Conservation (phyloP, 2,888 invertebrate species). For the Tupiocoris notatus region DNA sequence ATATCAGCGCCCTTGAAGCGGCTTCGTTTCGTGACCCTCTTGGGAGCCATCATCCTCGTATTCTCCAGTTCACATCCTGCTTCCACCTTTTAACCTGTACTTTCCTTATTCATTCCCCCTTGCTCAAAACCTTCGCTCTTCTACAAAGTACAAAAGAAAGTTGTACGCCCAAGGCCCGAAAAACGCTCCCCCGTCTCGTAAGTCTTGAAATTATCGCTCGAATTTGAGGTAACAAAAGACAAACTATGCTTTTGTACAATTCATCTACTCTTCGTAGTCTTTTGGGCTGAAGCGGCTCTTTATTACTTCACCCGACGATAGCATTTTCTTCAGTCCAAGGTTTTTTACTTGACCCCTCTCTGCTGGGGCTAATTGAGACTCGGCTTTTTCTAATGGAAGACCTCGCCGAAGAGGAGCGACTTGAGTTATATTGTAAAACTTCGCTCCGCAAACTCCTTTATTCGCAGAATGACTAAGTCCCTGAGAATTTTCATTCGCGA, state of each 20-base stretch:
- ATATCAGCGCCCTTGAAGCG: slow-evolving; percentile 29
- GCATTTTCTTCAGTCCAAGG: neutral
- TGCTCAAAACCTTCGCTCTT: neutral
- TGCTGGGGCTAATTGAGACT: slow-evolving; percentile 11
- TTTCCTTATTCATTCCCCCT: neutral
- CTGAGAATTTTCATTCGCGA: no score
- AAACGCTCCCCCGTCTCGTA: neutral
- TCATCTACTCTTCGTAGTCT: neutral
- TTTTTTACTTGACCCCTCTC: neutral
- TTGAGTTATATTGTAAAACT: neutral
- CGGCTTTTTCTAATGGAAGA: neutral
- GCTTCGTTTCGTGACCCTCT: neutral
- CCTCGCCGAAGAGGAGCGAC: neutral
- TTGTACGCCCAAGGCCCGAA: slow-evolving; percentile 8
- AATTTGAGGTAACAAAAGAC: neutral
- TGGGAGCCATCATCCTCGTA: slow-evolving; percentile 12
- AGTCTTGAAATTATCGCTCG: no score
- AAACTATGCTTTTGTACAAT: neutral
- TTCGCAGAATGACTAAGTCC: no score
- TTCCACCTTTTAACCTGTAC: neutral
- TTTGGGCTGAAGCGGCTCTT: neutral
- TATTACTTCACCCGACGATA: slow-evolving; percentile 7
- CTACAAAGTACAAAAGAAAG: slow-evolving; percentile 15
- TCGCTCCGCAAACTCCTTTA: neutral
- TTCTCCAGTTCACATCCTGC: no score